These are phyloP conservation scores for Emmelina monodactyla DNA, from an alignment of 2,888 invertebrate species.

Conservation along the genomic window DNA sequence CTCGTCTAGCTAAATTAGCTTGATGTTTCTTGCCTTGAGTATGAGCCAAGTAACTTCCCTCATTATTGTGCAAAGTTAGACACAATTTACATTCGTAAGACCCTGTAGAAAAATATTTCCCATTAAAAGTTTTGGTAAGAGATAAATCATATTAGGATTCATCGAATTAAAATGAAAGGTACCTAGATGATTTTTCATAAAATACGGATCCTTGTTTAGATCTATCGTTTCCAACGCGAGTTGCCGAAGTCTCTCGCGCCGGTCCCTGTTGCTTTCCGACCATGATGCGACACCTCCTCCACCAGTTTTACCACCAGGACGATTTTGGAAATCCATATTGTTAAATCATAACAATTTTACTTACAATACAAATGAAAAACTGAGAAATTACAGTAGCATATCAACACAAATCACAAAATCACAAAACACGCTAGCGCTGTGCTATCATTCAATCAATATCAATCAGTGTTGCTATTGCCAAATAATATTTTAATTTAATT, in stretches of 20 bases:
- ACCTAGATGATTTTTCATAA: conserved; percentile 99
- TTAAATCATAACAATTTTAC: neutral
- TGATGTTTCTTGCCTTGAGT: conserved; percentile 99
- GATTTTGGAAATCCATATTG: conserved; percentile 97
- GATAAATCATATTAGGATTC: neutral
- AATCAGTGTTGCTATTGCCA: too few relatives aligned
- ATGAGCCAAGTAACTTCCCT: conserved; percentile 98
- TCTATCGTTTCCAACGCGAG: conserved; percentile 98
- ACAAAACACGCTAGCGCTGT: too few relatives aligned
- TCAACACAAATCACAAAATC: too few relatives aligned
- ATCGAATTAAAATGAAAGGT: conserved; percentile 18
- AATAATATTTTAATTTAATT: too few relatives aligned
- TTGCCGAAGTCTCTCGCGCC: conserved; percentile 93
- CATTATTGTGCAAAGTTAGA: conserved; percentile 98
- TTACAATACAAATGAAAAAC: neutral
- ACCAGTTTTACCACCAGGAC: conserved; percentile 99
- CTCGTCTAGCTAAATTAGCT: conserved; percentile 95
- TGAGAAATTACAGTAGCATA: neutral
- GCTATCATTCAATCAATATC: too few relatives aligned
- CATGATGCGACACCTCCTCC: conserved; percentile 98
- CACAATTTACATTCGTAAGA: conserved; percentile 99
- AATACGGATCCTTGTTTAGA: conserved; percentile 99
- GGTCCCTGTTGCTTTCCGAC: conserved; percentile 97
- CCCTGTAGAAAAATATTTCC: conserved; percentile 41
- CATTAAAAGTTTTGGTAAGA: neutral